Evolutionary conservation across 2,888 invertebrate genomes (phyloP).

Genomic region (Lagria hirta): DNA sequence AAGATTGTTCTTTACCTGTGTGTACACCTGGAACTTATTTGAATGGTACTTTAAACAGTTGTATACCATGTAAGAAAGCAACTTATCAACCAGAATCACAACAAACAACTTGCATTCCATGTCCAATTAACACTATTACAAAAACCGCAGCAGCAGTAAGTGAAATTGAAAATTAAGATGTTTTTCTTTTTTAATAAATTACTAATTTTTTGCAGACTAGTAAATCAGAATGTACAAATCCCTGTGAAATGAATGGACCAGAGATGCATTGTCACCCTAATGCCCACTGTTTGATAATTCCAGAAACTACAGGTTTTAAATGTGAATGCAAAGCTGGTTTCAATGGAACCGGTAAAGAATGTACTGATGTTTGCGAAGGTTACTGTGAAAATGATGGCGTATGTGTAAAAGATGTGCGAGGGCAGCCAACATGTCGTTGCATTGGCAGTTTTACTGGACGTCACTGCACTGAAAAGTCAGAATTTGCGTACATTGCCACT

Average conservation of each 20-base stretch:
- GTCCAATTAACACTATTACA: slow-evolving; percentile 90
- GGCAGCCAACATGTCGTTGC: slow-evolving; percentile 85
- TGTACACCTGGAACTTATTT: slow-evolving; percentile 83
- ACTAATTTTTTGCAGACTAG: slow-evolving; percentile 61
- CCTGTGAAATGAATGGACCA: slow-evolving; percentile 80
- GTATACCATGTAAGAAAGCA: slow-evolving; percentile 84
- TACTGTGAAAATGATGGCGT: slow-evolving; percentile 89
- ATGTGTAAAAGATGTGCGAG: slow-evolving; percentile 80
- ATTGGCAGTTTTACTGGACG: slow-evolving; percentile 90
- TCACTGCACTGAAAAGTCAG: slow-evolving; percentile 87
- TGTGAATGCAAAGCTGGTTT: slow-evolving; percentile 94
- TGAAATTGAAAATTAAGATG: slow-evolving; percentile 32
- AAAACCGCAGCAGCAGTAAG: slow-evolving; percentile 78
- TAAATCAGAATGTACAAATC: slow-evolving; percentile 84
- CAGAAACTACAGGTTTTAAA: slow-evolving; percentile 81
- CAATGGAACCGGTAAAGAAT: slow-evolving; percentile 82
- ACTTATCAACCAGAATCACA: slow-evolving; percentile 88
- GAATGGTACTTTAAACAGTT: slow-evolving; percentile 82
- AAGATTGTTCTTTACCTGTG: slow-evolving; percentile 90
- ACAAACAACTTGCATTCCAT: slow-evolving; percentile 82
- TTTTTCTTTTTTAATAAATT: background rate
- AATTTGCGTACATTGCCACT: slow-evolving; percentile 92
- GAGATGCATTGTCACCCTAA: slow-evolving; percentile 86
- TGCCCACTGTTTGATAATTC: slow-evolving; percentile 81
- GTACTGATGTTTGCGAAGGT: slow-evolving; percentile 79